Conservation (phyloP, 2,113 vertebrate genomes). For the Hippocampus barbouri region DNA sequence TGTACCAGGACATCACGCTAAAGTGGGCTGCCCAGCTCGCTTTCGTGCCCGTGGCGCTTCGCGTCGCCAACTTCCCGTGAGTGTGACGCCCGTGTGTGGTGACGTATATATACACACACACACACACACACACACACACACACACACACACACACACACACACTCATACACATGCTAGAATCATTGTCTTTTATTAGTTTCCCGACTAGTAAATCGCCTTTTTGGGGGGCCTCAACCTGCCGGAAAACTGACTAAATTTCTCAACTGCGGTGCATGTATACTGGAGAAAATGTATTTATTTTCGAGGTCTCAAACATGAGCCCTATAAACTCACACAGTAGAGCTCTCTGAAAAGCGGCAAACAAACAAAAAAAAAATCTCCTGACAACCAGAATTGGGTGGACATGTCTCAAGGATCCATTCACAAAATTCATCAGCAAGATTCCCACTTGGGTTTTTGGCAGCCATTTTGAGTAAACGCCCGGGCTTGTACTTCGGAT, state of each 20-base stretch:
- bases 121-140: neutral
- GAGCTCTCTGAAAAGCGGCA: neutral
- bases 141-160: neutral
- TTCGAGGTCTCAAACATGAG: neutral
- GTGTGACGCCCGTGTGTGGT: constrained; percentile 44
- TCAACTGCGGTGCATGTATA: neutral
- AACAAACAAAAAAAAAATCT: neutral
- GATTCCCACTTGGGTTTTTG: too few species aligned
- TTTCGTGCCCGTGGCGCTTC: constrained; percentile 80
- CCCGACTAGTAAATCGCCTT: neutral
- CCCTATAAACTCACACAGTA: neutral
- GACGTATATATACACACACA: neutral
- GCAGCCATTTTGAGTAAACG: too few species aligned
- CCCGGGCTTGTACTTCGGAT: too few species aligned
- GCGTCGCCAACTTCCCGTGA: constrained; percentile 86
- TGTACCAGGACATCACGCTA: constrained; percentile 90
- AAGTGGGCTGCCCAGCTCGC: constrained; percentile 92
- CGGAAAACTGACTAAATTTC: neutral
- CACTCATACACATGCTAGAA: neutral
- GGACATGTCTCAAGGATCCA: too few species aligned
- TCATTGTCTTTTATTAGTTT: neutral
- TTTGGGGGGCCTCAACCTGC: neutral
- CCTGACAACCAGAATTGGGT: too few species aligned
- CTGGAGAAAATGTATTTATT: neutral
- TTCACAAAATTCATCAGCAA: too few species aligned